Conservation (phyloP, 1,140 invertebrate species). For the Lepidurus packardi region DNA sequence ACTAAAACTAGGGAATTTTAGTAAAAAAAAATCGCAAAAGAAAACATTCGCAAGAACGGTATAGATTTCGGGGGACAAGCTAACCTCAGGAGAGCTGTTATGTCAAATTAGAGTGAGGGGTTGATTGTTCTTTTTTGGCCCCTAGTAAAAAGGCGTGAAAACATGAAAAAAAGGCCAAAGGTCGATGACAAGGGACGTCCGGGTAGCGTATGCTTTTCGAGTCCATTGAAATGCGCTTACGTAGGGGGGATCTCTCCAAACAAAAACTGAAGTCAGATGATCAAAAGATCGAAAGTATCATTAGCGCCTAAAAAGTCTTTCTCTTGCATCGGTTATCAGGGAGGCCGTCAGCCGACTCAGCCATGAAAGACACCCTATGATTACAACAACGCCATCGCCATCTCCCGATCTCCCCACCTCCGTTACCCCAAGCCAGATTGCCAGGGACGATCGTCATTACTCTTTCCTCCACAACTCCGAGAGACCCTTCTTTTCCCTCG, state of each 20-base stretch:
- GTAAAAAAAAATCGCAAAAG: too few relatives aligned
- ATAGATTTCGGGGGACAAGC: too few relatives aligned
- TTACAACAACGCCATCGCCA: neutral
- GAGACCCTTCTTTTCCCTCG: neutral
- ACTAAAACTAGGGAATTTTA: too few relatives aligned
- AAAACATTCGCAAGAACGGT: too few relatives aligned
- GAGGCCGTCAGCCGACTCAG: neutral
- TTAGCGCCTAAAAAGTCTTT: neutral
- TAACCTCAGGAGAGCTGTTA: too few relatives aligned
- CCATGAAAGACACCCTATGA: slow-evolving; percentile 5
- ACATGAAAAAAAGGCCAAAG: neutral
- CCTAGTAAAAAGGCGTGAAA: neutral
- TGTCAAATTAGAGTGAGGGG: too few relatives aligned
- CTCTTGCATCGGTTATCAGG: neutral
- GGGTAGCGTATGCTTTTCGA: neutral
- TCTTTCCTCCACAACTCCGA: slow-evolving; percentile 1
- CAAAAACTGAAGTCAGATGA: neutral
- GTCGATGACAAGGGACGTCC: neutral
- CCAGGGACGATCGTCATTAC: slow-evolving; percentile 13
- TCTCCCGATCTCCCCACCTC: slow-evolving; percentile 14
- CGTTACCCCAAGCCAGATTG: neutral
- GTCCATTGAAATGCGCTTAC: neutral
- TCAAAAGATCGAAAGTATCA: neutral
- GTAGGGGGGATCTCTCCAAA: neutral
- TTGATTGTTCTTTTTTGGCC: too few relatives aligned